phyloP scores from a whole-genome alignment of 2,113 vertebrate genomes.

The Capricornis sumatraensis region DNA sequence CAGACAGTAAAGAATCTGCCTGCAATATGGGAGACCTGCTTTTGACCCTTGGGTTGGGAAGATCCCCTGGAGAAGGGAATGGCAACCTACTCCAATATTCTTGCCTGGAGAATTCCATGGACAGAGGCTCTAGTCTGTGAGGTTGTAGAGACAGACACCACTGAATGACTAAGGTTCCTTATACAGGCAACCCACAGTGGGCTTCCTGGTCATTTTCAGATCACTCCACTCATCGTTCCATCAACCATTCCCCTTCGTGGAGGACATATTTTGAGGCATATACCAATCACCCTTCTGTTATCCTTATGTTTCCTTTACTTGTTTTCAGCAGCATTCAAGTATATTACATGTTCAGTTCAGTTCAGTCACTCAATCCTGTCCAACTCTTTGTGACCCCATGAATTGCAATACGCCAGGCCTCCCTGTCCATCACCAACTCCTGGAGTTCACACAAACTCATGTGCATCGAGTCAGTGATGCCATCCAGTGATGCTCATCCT shows the following conservation, averaged over 20 bases:
- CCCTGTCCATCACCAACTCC: too few species aligned
- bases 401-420: too few species aligned
- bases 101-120: neutral
- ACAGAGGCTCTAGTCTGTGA: neutral
- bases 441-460: too few species aligned
- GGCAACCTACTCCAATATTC: neutral
- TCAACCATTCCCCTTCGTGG: neutral
- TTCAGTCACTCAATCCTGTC: too few species aligned
- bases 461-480: too few species aligned
- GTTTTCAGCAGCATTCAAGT: neutral
- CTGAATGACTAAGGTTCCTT: accelerated
- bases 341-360: neutral
- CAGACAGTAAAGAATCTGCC: neutral
- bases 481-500: too few species aligned
- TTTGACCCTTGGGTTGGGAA: neutral
- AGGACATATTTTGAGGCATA: neutral
- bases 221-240: neutral
- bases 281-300: neutral
- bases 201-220: neutral
- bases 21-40: neutral
- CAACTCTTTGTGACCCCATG: too few species aligned
- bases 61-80: neutral
- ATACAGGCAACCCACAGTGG: neutral
- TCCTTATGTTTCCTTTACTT: neutral
- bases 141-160: neutral